Evolutionary conservation across 2,113 vertebrate genomes (phyloP), one percentile per base, ranked within the genome.

Genomic region (Anoplopoma fimbria): DNA sequence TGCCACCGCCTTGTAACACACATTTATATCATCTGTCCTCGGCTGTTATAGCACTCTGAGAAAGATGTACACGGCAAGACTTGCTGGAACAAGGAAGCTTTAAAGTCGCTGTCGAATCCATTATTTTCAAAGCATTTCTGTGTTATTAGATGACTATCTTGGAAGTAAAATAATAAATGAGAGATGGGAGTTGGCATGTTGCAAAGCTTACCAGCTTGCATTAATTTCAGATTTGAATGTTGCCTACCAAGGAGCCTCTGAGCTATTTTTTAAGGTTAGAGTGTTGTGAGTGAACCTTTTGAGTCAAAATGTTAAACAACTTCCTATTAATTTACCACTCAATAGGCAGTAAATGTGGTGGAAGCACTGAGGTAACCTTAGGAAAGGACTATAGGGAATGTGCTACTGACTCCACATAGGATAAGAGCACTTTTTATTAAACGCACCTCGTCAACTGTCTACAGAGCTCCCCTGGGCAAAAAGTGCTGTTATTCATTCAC

Each of bases 1-100:
- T 8, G 70, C 80, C 55, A 42, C 75, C 62, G 77, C 75, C 85
- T 86, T 71, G 76, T 92, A 76, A 90, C 64, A 65, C 60, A 67
- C 73, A 69, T 90, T 91, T 89, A 87, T 63, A 77, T 85, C 87
- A 79, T 84, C 65, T 75, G 17, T 78, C 75, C 75, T 82, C 49
- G 6, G 77, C 72, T 75, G 71, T 89, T 91, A 87, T 9, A 34
- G 81, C 33, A 10, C 42, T 61, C n/a, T 75, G 40, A 74, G 55
- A 14, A 42, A 75, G 55, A 69, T 57, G n/a, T 4, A 38, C 23
- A 45, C 21, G 36, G 15, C 47, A 34, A 6, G 67, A 60, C 36
- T 25, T 53, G 5, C 4, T 4, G 42, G 19, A 82, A 17, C 6
- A 51, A 33, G 36, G 31, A 64, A 47, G 70, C 63, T 68, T 70